A percentile compares a stretch with the other conserved stretches of the same genome.
phyloP scores from a whole-genome alignment of 2,797 vertebrate genomes.

The Phoeniculus purpureus region DNA sequence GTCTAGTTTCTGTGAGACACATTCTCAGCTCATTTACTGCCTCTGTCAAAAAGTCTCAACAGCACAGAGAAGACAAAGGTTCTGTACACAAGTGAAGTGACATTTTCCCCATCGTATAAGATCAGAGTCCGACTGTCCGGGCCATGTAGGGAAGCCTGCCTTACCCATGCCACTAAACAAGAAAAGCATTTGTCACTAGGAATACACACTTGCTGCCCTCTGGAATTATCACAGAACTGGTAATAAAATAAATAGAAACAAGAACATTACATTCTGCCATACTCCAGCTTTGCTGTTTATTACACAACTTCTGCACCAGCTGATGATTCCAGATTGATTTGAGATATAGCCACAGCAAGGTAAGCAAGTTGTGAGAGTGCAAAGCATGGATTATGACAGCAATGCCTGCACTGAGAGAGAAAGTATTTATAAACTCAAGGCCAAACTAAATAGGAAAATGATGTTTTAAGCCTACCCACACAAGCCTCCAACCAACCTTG shows the following conservation, averaged over 20 bases:
- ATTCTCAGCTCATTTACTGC: not conserved
- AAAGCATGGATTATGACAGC: not conserved
- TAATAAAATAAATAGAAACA: not conserved
- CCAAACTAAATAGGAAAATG: not conserved
- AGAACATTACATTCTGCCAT: not conserved
- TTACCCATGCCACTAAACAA: rapidly evolving
- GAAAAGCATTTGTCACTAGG: not conserved
- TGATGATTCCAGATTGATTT: not conserved
- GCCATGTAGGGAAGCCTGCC: not conserved
- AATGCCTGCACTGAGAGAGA: not conserved
- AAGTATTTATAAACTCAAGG: not conserved
- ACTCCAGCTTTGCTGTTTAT: not conserved
- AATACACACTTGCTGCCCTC: not conserved
- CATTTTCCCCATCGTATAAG: not conserved
- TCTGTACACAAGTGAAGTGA: not conserved
- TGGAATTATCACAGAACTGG: not conserved
- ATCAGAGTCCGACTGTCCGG: not conserved
- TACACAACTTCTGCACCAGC: not conserved
- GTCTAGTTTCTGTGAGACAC: not conserved
- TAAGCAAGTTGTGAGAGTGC: not conserved
- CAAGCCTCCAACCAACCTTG: not conserved
- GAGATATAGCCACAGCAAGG: not conserved
- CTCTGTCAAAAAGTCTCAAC: not conserved
- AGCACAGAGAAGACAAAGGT: not conserved
- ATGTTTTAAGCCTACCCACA: not conserved